Percentiles rank a stretch among this genome's conserved stretches.
Evolutionary conservation across 1,140 invertebrate genomes (phyloP).

Genomic region (Ridgeia piscesae): DNA sequence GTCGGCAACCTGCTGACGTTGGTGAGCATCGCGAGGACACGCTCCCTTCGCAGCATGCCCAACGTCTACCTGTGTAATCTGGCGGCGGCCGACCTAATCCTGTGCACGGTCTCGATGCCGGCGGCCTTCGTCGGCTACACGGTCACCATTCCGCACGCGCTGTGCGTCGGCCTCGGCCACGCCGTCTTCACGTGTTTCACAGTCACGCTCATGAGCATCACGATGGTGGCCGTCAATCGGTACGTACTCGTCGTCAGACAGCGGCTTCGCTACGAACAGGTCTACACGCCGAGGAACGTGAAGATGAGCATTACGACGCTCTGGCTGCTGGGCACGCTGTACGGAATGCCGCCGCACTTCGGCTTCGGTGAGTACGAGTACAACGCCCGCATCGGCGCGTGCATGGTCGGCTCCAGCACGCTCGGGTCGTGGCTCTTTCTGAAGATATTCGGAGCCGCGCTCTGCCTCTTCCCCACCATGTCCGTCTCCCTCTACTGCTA

Average conservation of each 20-base stretch:
- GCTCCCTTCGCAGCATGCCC: conserved; percentile 3
- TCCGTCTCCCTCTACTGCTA: not conserved
- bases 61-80: conserved; percentile 23
- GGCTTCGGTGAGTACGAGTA: not conserved
- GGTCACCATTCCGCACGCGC: not conserved
- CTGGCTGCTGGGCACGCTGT: not conserved
- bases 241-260: conserved; percentile 20
- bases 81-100: not conserved
- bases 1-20: not conserved
- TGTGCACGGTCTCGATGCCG: not conserved
- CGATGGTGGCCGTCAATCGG: conserved; percentile 20
- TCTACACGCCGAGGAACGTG: not conserved
- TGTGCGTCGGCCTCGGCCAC: not conserved
- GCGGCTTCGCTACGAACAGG: not conserved
- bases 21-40: not conserved
- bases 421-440: not conserved
- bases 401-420: not conserved
- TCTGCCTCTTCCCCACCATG: not conserved
- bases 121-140: not conserved
- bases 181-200: not conserved
- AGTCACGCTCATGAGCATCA: conserved; percentile 1
- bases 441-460: not conserved
- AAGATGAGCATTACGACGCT: not conserved
- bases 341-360: not conserved
- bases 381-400: not conserved